A percentile compares a stretch with the other conserved stretches of the same genome.
phyloP scores from a whole-genome alignment of 2,888 invertebrate species.

The Leptinotarsa tumamoca region DNA sequence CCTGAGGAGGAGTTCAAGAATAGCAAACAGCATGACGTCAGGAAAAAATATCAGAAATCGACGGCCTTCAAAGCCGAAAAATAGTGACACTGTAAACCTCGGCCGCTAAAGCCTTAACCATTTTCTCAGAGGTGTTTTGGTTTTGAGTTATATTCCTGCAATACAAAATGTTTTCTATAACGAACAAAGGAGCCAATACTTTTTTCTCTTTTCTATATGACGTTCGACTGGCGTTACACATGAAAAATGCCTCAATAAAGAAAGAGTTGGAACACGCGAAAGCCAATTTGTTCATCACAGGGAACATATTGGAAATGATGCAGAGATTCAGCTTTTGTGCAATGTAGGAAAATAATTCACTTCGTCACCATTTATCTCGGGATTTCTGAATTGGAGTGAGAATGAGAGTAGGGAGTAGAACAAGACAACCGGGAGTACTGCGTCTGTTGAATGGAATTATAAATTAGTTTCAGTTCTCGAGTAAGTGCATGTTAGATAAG shows the following conservation, averaged over 20 bases:
- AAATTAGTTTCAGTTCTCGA: slow-evolving; percentile 58
- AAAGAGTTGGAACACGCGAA: not conserved
- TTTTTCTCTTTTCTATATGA: no score
- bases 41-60: no score
- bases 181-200: no score
- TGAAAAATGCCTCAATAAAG: not conserved
- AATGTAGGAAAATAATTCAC: slow-evolving; percentile 26
- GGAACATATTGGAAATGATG: slow-evolving; percentile 4
- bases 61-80: no score
- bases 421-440: slow-evolving; percentile 36
- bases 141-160: no score
- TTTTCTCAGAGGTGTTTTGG: no score
- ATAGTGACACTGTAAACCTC: no score
- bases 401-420: slow-evolving; percentile 26
- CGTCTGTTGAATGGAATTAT: slow-evolving; percentile 56
- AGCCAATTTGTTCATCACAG: not conserved
- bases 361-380: slow-evolving; percentile 40
- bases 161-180: no score
- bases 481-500: slow-evolving; percentile 56
- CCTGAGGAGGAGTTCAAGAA: no score
- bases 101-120: no score
- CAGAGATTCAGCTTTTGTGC: not conserved
- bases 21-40: no score
- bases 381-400: slow-evolving; percentile 41
- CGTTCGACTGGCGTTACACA: no score